Evolutionary conservation across 1,140 invertebrate species (phyloP).

Genomic region (Chlorops oryzae): DNA sequence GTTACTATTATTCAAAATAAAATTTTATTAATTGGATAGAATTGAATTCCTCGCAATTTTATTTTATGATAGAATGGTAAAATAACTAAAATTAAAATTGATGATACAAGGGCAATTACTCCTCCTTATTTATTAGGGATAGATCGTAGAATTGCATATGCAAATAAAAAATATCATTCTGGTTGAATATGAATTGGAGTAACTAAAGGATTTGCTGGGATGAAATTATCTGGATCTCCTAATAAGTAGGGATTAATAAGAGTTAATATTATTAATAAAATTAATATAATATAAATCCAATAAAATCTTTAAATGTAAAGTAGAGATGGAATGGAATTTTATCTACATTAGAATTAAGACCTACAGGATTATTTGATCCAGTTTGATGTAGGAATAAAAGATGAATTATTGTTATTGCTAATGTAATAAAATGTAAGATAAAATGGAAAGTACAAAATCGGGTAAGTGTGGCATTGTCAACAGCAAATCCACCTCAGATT

Average conservation of each 20-base stretch:
- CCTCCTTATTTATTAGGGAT: no score
- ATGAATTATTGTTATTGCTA: conserved; percentile 55
- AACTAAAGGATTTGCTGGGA: no score
- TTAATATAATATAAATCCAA: conserved; percentile 54
- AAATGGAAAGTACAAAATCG: conserved; percentile 69
- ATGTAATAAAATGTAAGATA: conserved; percentile 61
- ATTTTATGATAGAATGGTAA: conserved; percentile 52
- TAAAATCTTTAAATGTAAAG: no score
- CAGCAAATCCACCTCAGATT: no score
- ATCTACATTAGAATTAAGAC: no score
- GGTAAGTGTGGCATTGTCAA: no score
- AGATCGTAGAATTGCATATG: no score
- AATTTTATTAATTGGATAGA: no score
- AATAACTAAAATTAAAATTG: conserved; percentile 58
- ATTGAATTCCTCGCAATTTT: conserved; percentile 52
- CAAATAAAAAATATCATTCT: no score
- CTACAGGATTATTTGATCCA: conserved; percentile 58
- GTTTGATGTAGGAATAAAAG: conserved; percentile 57
- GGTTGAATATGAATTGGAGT: conserved; percentile 67
- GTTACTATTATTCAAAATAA: no score
- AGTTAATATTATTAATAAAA: conserved; percentile 47
- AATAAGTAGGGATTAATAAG: conserved; percentile 55
- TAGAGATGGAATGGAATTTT: no score
- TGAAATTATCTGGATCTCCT: conserved; percentile 64
- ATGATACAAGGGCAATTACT: no score